These are phyloP conservation scores for Trilocha varians DNA, from an alignment of 2,888 invertebrate genomes.

Conservation along the genomic window DNA sequence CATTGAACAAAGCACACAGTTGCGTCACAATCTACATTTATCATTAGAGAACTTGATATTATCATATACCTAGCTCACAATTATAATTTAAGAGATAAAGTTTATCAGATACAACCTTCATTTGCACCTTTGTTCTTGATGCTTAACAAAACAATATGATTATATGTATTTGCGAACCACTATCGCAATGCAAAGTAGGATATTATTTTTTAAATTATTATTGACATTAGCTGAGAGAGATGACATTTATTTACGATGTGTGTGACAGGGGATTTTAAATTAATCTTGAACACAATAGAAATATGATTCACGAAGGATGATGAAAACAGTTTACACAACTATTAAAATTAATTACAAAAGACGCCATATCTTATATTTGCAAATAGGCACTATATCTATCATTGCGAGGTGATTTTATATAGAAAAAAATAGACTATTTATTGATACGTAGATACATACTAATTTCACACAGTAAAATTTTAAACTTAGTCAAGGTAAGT, in stretches of 20 bases:
- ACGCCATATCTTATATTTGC: too few species aligned
- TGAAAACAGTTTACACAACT: too few species aligned
- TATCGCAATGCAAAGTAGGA: slow-evolving; percentile 18
- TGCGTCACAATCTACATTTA: not conserved
- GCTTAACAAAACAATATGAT: slow-evolving; percentile 20
- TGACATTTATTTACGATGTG: slow-evolving; percentile 10
- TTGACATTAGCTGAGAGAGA: slow-evolving; percentile 1
- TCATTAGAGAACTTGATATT: not conserved
- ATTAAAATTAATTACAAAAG: too few species aligned
- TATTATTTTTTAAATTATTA: slow-evolving; percentile 12
- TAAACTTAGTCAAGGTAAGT: too few species aligned
- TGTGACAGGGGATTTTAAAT: slow-evolving; percentile 11
- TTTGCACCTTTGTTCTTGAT: slow-evolving; percentile 17
- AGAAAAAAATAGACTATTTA: too few species aligned
- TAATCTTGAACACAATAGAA: slow-evolving; percentile 20
- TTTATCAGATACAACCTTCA: slow-evolving; percentile 1
- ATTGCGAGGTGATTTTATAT: too few species aligned
- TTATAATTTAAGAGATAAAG: not conserved
- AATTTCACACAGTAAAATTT: too few species aligned
- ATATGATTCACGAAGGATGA: not conserved
- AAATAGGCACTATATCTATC: too few species aligned
- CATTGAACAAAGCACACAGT: too few species aligned
- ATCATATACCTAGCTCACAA: too few species aligned
- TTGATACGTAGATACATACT: too few species aligned
- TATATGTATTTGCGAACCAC: slow-evolving; percentile 22